Evolutionary conservation across 1,140 invertebrate species (phyloP), one percentile per base, ranked within the genome.

Genomic region (Calliopsis andreniformis): DNA sequence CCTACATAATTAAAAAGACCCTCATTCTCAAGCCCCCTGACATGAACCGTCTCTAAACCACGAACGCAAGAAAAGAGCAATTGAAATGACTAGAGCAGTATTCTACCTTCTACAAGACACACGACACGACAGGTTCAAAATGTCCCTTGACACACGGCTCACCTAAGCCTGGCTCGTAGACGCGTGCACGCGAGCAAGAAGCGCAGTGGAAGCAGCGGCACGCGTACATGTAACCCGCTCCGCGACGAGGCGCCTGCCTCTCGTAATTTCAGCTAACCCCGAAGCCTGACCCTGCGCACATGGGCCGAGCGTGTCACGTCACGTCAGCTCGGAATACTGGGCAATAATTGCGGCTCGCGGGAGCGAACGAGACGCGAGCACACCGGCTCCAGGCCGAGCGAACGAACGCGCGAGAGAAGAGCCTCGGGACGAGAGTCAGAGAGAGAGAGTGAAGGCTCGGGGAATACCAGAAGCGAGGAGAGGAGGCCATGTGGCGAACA

Each of bases 261-360:
- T 51, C 73, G 72, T 85, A 85, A 87, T 86, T 86, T 80, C 80
- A 81, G 59, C 80, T 83, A 87, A 87, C 84, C 83, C 78, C 71
- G 59, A 71, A 76, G 85, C 49, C 83, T 87, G 85, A 87, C 85
- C 85, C 76, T 51, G 73, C 71, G 69, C 78, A 78, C 73, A 86
- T 77, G 78, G 79, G 84, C 82, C 79, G 78, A 75, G 72, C 80
- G 76, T 79, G 82, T 84, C 84, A 84, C 82, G 82, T 84, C 80
- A 84, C 81, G 79, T 85, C 83, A 76, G 82, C 20, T 63, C 70
- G 75, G 79, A 81, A 84, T 82, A 80, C 79, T 84, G 82, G 35
- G 81, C 71, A 85, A 84, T 85, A 85, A 85, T 85, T 81, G 83
- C 82, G 76, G 75, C 58, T 69, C 67, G 72, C 76, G 64, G 72